phyloP scores from a whole-genome alignment of 2,113 vertebrate genomes.

The Plotosus lineatus region DNA sequence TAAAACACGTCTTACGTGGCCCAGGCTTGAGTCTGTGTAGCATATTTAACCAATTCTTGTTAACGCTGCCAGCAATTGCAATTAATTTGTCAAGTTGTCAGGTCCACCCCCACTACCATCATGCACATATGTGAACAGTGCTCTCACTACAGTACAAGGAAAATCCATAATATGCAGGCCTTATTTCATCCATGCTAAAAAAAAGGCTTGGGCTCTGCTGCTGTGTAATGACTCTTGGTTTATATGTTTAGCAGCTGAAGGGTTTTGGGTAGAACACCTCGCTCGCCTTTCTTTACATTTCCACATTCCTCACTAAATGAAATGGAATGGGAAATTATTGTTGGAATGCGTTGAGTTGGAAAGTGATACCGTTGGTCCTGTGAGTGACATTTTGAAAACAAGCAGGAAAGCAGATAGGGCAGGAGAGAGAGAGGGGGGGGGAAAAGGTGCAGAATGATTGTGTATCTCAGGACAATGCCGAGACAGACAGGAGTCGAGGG shows the following conservation, averaged over 20 bases:
- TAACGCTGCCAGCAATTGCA: not conserved
- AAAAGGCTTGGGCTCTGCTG: slow-evolving; percentile 44
- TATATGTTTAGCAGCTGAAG: slow-evolving; percentile 48
- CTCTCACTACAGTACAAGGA: slow-evolving; percentile 23
- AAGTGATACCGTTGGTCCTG: slow-evolving; percentile 27
- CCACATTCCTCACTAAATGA: slow-evolving; percentile 26
- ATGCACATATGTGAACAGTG: not conserved
- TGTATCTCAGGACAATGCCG: not conserved
- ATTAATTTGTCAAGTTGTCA: slow-evolving; percentile 8
- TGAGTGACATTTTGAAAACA: slow-evolving; percentile 45
- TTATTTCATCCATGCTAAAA: slow-evolving; percentile 61
- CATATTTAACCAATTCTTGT: not conserved
- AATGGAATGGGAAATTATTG: slow-evolving; percentile 36
- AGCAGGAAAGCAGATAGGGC: slow-evolving; percentile 38
- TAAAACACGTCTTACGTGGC: not conserved
- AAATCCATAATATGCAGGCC: slow-evolving; percentile 47
- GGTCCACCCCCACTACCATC: not conserved
- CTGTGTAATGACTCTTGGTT: slow-evolving; percentile 57
- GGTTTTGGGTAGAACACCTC: slow-evolving; percentile 41
- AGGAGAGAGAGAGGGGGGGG: not conserved
- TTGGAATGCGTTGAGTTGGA: slow-evolving; percentile 46
- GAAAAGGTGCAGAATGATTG: slow-evolving; percentile 14
- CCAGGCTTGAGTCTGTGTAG: not conserved
- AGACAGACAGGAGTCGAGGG: slow-evolving; percentile 15
- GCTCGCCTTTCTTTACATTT: slow-evolving; percentile 40